Percentiles rank a stretch among this genome's conserved stretches.
These are phyloP conservation scores for Cassiopea andromeda DNA, from an alignment of 30 jellyfish, hydroid and myxozoan genomes.

Conservation along the genomic window DNA sequence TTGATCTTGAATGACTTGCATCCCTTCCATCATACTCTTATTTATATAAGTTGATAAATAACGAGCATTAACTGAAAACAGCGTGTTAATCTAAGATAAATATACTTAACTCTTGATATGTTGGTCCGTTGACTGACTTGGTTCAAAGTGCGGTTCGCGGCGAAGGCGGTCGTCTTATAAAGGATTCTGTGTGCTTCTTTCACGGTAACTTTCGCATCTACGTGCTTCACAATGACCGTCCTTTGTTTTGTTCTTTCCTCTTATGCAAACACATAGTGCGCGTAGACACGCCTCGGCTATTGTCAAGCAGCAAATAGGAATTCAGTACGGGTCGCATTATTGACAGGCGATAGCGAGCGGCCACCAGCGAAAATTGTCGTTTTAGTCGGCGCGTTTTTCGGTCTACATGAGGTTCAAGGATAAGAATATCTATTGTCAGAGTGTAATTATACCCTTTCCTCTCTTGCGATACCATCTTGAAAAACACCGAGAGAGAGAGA, in stretches of 20 bases:
- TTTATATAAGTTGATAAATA: constrained; percentile 71
- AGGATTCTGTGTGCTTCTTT: constrained; percentile 46
- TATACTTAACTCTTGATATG: constrained; percentile 62
- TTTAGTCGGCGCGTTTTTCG: constrained; percentile 36
- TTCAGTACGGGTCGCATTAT: constrained; percentile 59
- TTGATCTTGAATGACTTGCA: constrained; percentile 78
- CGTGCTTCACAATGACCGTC: constrained; percentile 66
- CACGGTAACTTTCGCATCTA: constrained; percentile 70
- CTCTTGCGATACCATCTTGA: neutral
- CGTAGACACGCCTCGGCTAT: constrained; percentile 83
- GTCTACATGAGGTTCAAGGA: neutral
- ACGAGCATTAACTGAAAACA: constrained; percentile 64
- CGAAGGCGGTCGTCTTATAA: constrained; percentile 70
- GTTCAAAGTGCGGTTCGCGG: constrained; percentile 67
- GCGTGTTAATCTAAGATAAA: constrained; percentile 65
- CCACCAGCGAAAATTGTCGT: constrained; percentile 81
- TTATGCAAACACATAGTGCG: constrained; percentile 70
- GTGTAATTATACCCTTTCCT: neutral
- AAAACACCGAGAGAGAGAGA: neutral
- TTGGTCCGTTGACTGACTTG: constrained; percentile 57
- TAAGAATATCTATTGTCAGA: neutral
- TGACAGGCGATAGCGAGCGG: constrained; percentile 72
- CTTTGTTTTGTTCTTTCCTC: constrained; percentile 70
- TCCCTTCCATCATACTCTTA: constrained; percentile 65
- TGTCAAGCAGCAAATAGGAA: constrained; percentile 82